Percentiles rank a stretch among this genome's conserved stretches.
Conservation (phyloP, 1,140 invertebrate genomes). For the Oryctes rhinoceros region DNA sequence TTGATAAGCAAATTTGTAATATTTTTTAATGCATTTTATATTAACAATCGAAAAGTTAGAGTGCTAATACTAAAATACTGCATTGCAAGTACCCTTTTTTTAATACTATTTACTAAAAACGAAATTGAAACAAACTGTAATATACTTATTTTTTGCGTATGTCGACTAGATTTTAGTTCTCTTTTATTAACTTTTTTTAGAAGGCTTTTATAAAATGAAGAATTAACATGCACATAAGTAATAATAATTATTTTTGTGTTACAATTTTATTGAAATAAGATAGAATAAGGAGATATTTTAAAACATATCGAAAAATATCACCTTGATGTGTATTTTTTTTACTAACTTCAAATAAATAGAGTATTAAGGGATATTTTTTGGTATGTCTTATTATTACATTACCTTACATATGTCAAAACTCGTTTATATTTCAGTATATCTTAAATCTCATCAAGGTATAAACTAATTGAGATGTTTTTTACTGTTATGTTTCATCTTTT, state of each 20-base stretch:
- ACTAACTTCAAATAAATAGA: not conserved
- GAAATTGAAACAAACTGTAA: slow-evolving; percentile 1
- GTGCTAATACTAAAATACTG: slow-evolving; percentile 30
- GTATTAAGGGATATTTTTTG: not conserved
- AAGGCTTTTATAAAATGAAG: not conserved
- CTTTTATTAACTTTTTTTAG: slow-evolving; percentile 13
- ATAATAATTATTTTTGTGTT: not conserved
- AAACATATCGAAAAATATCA: slow-evolving; percentile 1
- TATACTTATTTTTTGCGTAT: slow-evolving; percentile 17
- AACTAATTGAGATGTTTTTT: not conserved
- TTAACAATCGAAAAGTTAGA: slow-evolving; percentile 1
- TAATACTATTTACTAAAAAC: slow-evolving; percentile 13
- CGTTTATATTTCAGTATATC: not conserved
- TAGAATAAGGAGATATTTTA: not conserved
- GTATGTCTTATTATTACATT: not conserved
- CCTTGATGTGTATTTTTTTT: not conserved
- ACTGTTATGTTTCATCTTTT: not conserved
- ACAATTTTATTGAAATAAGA: not conserved
- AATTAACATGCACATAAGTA: slow-evolving; percentile 27
- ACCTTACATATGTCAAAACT: no score
- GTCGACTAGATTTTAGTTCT: slow-evolving; percentile 4
- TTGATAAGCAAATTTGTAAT: not conserved
- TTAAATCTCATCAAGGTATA: not conserved
- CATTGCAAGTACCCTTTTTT: slow-evolving; percentile 23
- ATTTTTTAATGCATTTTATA: not conserved